A percentile compares a stretch with the other conserved stretches of the same genome.
Evolutionary conservation across 2,888 invertebrate genomes (phyloP).

Genomic region (Thecocarcelia acutangulata): DNA sequence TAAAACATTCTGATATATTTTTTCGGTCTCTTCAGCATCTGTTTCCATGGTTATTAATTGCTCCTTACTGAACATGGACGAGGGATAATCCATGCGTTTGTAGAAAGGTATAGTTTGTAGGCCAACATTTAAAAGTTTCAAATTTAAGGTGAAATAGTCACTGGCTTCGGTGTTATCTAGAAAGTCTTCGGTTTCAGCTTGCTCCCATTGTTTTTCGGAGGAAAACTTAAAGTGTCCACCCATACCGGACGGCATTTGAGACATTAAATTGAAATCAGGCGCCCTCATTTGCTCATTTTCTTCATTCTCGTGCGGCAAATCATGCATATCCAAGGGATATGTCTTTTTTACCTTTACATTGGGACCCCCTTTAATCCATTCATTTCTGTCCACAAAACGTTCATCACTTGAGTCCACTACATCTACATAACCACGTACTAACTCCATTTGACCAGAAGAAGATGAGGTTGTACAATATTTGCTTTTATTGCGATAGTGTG

Average conservation of each 20-base stretch:
- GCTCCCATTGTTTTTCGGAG: conserved; percentile 81
- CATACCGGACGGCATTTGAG: conserved; percentile 78
- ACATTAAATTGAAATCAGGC: conserved; percentile 80
- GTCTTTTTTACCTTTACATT: conserved; percentile 52
- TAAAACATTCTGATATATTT: conserved; percentile 75
- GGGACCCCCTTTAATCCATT: conserved; percentile 69
- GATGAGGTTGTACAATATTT: conserved; percentile 74
- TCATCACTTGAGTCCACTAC: conserved; percentile 80
- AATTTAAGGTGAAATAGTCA: conserved; percentile 81
- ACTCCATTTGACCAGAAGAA: conserved; percentile 74
- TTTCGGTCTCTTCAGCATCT: conserved; percentile 77
- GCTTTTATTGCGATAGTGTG: conserved; percentile 72
- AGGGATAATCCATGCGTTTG: conserved; percentile 80
- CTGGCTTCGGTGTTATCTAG: conserved; percentile 77
- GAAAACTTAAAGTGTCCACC: conserved; percentile 81
- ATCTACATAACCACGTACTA: conserved; percentile 77
- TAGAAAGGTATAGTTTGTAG: conserved; percentile 82
- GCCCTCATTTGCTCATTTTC: conserved; percentile 77
- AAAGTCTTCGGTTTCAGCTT: conserved; percentile 74
- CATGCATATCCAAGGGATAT: conserved; percentile 68
- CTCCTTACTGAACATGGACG: conserved; percentile 80
- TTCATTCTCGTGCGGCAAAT: conserved; percentile 71
- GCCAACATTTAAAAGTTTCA: conserved; percentile 79
- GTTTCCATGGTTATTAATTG: conserved; percentile 76
- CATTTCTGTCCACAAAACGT: conserved; percentile 73